These are phyloP conservation scores for Hydractinia symbiolongicarpus DNA, from an alignment of 30 jellyfish, hydroid and myxozoan genomes.

Conservation along the genomic window DNA sequence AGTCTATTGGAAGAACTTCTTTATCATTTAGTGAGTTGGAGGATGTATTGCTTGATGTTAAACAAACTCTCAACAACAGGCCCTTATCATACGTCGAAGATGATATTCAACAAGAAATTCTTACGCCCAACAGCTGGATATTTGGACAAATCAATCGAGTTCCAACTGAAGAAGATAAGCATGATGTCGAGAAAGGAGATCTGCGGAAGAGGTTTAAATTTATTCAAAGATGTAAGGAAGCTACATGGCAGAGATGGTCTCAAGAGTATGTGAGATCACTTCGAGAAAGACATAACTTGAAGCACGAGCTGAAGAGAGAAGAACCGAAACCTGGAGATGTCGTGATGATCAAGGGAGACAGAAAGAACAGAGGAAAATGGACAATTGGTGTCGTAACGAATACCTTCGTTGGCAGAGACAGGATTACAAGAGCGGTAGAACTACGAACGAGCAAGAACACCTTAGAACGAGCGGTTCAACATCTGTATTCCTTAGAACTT, in stretches of 20 bases:
- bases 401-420: constrained; percentile 41
- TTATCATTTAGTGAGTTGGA: constrained; percentile 35
- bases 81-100: constrained; percentile 60
- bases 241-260: constrained; percentile 57
- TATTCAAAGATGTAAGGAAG: constrained; percentile 39
- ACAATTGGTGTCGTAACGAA: constrained; percentile 29
- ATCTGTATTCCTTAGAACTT: constrained; percentile 42
- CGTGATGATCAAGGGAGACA: constrained; percentile 58
- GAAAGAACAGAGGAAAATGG: constrained; percentile 51
- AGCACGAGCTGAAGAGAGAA: constrained; percentile 6
- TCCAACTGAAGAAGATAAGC: constrained; percentile 33
- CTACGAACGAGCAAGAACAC: constrained; percentile 37
- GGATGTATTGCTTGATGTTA: constrained; percentile 44
- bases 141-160: constrained; percentile 37
- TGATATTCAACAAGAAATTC: constrained; percentile 40
- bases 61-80: constrained; percentile 47
- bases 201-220: constrained; percentile 46
- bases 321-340: constrained; percentile 40
- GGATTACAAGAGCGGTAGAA: constrained; percentile 46
- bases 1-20: constrained; percentile 39
- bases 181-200: constrained; percentile 36
- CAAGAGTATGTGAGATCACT: constrained; percentile 40
- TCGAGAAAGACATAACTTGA: constrained; percentile 50
- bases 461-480: constrained; percentile 54
- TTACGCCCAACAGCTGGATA: constrained; percentile 44